A percentile compares a stretch with the other conserved stretches of the same genome.
Evolutionary conservation across 2,888 invertebrate species (phyloP).

Genomic region (Ectropis crepuscularia): DNA sequence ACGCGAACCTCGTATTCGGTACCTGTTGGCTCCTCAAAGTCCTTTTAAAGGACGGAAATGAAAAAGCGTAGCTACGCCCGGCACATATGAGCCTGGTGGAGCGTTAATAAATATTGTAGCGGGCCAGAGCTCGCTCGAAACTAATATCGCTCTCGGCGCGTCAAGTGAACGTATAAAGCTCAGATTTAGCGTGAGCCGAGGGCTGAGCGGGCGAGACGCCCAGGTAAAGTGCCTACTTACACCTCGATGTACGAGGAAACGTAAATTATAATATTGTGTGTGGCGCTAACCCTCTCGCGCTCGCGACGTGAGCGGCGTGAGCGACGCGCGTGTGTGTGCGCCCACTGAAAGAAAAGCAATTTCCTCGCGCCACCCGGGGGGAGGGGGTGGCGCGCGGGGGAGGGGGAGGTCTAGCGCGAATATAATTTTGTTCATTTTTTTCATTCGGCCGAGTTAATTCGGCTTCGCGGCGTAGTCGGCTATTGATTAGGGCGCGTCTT

Average conservation of each 20-base stretch:
- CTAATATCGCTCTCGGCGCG: slow-evolving; percentile 84
- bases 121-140: slow-evolving; percentile 79
- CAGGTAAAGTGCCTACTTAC: slow-evolving; percentile 84
- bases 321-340: slow-evolving; percentile 73
- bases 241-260: slow-evolving; percentile 83
- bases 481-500: slow-evolving; percentile 85
- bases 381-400: slow-evolving; percentile 50
- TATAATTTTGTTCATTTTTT: slow-evolving; percentile 85
- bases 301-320: slow-evolving; percentile 66
- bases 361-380: slow-evolving; percentile 67
- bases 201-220: slow-evolving; percentile 80
- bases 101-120: slow-evolving; percentile 83
- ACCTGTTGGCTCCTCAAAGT: slow-evolving; percentile 51
- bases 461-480: slow-evolving; percentile 82
- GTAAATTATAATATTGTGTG: slow-evolving; percentile 85
- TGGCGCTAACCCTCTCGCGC: slow-evolving; percentile 81
- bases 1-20: slow-evolving; percentile 35
- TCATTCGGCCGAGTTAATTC: slow-evolving; percentile 85
- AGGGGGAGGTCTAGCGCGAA: slow-evolving; percentile 82
- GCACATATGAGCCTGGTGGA: slow-evolving; percentile 56
- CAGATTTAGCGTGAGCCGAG: slow-evolving; percentile 82
- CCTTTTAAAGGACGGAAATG: slow-evolving; percentile 60
- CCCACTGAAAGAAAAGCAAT: slow-evolving; percentile 85
- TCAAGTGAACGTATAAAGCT: slow-evolving; percentile 85
- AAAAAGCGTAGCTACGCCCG: slow-evolving; percentile 51